Conservation (phyloP, 2,888 invertebrate species). For the Cephonodes hylas region DNA sequence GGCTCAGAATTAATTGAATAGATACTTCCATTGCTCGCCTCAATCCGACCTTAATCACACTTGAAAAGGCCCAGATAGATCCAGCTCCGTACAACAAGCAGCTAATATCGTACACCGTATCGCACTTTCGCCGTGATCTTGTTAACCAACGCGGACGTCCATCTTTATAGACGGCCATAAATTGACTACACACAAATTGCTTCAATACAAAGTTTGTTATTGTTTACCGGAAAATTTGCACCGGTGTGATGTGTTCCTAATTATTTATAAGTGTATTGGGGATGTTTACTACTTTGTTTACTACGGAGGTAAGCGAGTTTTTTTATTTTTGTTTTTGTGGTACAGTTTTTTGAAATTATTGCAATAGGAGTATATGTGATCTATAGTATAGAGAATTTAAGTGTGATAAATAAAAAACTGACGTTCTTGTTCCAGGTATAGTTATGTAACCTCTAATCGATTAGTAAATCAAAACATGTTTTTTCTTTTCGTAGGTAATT, state of each 20-base stretch:
- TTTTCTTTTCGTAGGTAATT: too few relatives aligned
- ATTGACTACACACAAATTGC: conserved; percentile 7
- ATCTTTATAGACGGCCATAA: conserved; percentile 23
- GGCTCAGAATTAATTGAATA: conserved; percentile 75
- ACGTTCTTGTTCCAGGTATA: too few relatives aligned
- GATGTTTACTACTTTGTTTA: not conserved
- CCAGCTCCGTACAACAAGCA: conserved; percentile 52
- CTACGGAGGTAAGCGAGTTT: not conserved
- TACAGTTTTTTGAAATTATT: too few relatives aligned
- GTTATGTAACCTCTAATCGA: too few relatives aligned
- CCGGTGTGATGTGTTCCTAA: not conserved
- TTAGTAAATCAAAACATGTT: too few relatives aligned
- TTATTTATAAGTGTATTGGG: not conserved
- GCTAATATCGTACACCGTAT: conserved; percentile 68
- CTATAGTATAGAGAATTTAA: too few relatives aligned
- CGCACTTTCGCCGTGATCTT: conserved; percentile 64
- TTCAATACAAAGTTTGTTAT: not conserved
- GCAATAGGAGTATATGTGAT: too few relatives aligned
- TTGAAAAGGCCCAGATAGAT: conserved; percentile 69
- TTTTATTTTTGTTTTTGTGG: not conserved
- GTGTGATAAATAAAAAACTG: too few relatives aligned
- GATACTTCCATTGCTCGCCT: conserved; percentile 73
- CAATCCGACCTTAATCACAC: conserved; percentile 75
- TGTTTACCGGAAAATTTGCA: not conserved
- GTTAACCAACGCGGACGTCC: conserved; percentile 39